Evolutionary conservation across 2,797 vertebrate genomes (phyloP), one percentile per base, ranked within the genome.

Genomic region (Staurois parvus): DNA sequence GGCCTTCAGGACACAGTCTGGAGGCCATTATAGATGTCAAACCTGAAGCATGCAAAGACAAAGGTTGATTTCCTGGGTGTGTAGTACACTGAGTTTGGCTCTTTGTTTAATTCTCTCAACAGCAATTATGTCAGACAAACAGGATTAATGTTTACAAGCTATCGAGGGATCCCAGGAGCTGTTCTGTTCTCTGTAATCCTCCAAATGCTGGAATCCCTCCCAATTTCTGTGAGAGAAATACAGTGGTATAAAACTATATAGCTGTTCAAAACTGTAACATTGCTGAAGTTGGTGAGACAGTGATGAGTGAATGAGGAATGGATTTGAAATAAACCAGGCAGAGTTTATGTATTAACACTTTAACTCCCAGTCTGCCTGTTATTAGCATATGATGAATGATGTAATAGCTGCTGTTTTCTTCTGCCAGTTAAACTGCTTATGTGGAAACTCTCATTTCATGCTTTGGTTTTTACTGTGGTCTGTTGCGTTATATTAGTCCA

Each of bases 91-190:
- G 34, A 81, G 73, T 76, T 76, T 86, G 79, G 84, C 73, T 76
- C 28, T n/a, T 72, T 32, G 17, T 81, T 40, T 74, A 77, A 86
- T 81, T 86, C 72, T 76, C 79, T 82, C 79, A 78, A 79, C 85
- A 82, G 48, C 37, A 86, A 77, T 82, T 86, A 77, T 82, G 85
- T 76, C 68, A 82, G 85, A 82, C 74, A 78, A 77, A 68, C 79
- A 72, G 74, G 74, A 82, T 78, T 82, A 78, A 86, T 82, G 79
- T 86, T 82, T 72, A 82, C 79, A 77, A 78, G 52, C 68, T 56
- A 82, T 86, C 79, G 62, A 82, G 56, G 67, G 81, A 86, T 83
- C 85, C 79, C 85, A 82, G 79, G 85, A 86, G 85, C 66, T 59
- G 67, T 45, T 77, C 52, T 76, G 72, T 82, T 77, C 73, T 77